Evolutionary conservation across 2,113 vertebrate genomes (phyloP), one percentile per base, ranked within the genome.

Genomic region (Austrofundulus limnaeus): DNA sequence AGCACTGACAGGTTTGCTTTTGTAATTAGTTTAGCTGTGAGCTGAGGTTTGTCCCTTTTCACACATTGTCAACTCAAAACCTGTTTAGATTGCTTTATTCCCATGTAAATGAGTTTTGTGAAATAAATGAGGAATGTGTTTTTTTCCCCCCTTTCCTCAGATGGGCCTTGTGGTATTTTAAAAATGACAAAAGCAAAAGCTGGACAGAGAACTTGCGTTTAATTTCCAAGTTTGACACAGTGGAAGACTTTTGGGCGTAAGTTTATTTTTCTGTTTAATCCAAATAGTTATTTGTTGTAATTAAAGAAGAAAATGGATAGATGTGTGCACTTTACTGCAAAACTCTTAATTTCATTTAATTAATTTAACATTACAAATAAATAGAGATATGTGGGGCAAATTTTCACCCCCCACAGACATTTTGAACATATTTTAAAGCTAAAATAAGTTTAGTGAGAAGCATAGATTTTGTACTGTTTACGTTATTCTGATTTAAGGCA

Each of bases 201-300:
- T 94, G 93, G 93, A 92, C 91, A 31, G 93, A 93, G 80, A 94
- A 93, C 68, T 48, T 94, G 74, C 91, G 93, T 82, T 91, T 94
- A 68, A 94, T 94, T 80, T 91, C 92, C 75, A 93, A 93, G 69
- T 93, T 94, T 88, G 92, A 93, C 82, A 93, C 93, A 56, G 93
- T 94, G 80, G 93, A 94, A 78, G 93, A 94, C 78, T 94, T 94
- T 75, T 94, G 93, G 93, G 93, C 93, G 93, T 94, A 91, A 90
- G 93, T 91, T 21, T 68, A 38, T 34, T 46, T 14, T 9, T 10
- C 7, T 75, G 15, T 20, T 23, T 50, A 15, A 15, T 49, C 8
- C 0, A 24, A 2, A 3, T 28, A 12, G 17, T 19, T 53, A 20
- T 16, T 5, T 25, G 47, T 13, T 16, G 24, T 49, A 1, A 24